Evolutionary conservation across 2,797 vertebrate species (phyloP), one percentile per base, ranked within the genome.

Genomic region (Poeciliopsis turneri): DNA sequence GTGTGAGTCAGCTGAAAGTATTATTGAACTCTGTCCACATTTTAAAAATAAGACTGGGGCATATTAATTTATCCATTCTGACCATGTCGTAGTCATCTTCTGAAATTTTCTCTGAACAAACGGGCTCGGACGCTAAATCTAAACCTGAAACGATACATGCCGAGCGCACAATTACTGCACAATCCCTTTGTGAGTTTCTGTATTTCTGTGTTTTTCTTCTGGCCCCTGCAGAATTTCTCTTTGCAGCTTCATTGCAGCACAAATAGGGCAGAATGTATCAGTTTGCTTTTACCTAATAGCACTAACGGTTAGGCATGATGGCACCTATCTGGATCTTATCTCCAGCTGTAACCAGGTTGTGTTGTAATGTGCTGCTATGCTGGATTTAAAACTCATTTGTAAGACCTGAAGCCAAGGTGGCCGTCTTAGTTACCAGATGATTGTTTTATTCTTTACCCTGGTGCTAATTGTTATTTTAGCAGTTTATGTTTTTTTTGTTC

Each of bases 241-340:
- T 70, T 36, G 51, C 45, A 12, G 75, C 18, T 46, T 64, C 30
- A 18, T 46, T 53, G 23, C 55, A 39, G 18, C 28, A 2, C 39
- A 36, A 71, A 70, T 10, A 7, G 1, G 43, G 5, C 49, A 43
- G 49, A 25, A 30, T 18, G 1, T 47, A 68, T 28, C 13, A 15
- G 30, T 82, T 74, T 71, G 36, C 41, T 75, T 66, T 72, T 53
- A 75, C 30, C 72, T 61, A 49, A 28, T 46, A 74, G 33, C 76
- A 39, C 15, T 33, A 43, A 72, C 33, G 33, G 45, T 61, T 72
- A 39, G 46, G 45, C 28, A 45, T 75, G 10, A 78, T 57, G 0
- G 46, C 4, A 28, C 66, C 33, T 33, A 46, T 39, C 61, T 59
- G 68, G n/a, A n/a, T 76, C 46, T 15, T 30, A 47, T 69, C 23